A percentile compares a stretch with the other conserved stretches of the same genome.
These are phyloP conservation scores for Arenaria interpres DNA, from an alignment of 2,113 vertebrate species.

Conservation along the genomic window DNA sequence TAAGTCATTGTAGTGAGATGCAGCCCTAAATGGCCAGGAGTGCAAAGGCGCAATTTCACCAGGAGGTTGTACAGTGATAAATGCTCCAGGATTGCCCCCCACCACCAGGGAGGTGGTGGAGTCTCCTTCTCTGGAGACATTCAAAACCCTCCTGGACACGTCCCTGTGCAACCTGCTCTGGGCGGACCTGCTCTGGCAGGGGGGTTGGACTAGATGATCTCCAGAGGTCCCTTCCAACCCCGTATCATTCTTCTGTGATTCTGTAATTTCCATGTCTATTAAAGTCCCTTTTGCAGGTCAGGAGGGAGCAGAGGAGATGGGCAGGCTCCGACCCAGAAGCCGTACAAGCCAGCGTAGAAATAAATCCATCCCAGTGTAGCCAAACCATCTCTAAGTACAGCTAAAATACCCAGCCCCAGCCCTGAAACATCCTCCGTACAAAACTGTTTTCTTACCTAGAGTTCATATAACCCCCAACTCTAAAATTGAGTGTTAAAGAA, in stretches of 20 bases:
- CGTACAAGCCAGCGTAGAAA: fast-evolving
- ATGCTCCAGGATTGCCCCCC: not conserved
- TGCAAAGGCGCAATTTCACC: fast-evolving
- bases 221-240: no score
- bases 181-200: no score
- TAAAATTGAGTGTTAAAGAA: not conserved
- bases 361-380: not conserved
- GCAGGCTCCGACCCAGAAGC: not conserved
- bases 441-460: not conserved
- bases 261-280: not conserved
- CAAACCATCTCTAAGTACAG: not conserved
- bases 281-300: not conserved
- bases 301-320: not conserved
- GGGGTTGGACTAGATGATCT: no score
- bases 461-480: not conserved
- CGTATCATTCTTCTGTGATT: no score
- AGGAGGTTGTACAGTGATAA: not conserved
- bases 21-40: not conserved
- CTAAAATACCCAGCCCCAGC: not conserved
- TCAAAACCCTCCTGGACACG: no score
- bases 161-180: no score
- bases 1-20: fast-evolving
- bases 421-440: not conserved
- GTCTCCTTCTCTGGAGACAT: no score
- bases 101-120: no score